phyloP scores from a whole-genome alignment of 2,888 invertebrate genomes.

The Hirtodrosophila duncani region DNA sequence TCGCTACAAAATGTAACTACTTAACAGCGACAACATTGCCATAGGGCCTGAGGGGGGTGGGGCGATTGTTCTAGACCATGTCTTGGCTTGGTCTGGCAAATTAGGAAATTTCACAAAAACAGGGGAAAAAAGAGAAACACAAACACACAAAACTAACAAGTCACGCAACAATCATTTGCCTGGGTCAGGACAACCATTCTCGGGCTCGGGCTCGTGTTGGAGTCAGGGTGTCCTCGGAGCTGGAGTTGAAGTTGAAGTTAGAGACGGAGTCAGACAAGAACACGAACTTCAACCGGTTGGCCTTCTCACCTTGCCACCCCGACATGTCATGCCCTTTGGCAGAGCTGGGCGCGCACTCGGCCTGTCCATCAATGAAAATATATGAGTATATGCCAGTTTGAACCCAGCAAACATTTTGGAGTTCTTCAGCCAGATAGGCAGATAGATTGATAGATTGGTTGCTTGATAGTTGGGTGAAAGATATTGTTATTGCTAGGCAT shows the following conservation, averaged over 20 bases:
- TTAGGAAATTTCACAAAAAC: conserved; percentile 62
- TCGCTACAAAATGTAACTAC: conserved; percentile 71
- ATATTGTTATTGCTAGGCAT: too few relatives aligned
- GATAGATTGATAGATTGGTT: too few relatives aligned
- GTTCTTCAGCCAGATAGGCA: too few relatives aligned
- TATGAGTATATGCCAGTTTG: conserved; percentile 18
- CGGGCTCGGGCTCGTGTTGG: too few relatives aligned
- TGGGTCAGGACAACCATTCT: conserved; percentile 16
- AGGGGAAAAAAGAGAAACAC: too few relatives aligned
- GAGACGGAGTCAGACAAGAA: conserved; percentile 19
- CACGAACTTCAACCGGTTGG: too few relatives aligned
- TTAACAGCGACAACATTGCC: conserved; percentile 64
- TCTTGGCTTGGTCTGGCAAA: conserved; percentile 45
- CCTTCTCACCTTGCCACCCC: background rate
- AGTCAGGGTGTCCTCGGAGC: too few relatives aligned
- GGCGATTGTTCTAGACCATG: background rate
- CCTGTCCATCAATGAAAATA: conserved; percentile 59
- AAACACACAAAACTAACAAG: conserved; percentile 60
- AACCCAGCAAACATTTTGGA: too few relatives aligned
- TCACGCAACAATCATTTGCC: conserved; percentile 74
- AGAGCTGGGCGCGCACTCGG: background rate
- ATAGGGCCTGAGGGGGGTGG: background rate
- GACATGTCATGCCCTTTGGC: background rate
- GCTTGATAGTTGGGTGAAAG: too few relatives aligned
- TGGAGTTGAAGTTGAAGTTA: too few relatives aligned